Base-by-base conservation (phyloP, 2,113 vertebrate species). In the Burhinus oedicnemus region DNA sequence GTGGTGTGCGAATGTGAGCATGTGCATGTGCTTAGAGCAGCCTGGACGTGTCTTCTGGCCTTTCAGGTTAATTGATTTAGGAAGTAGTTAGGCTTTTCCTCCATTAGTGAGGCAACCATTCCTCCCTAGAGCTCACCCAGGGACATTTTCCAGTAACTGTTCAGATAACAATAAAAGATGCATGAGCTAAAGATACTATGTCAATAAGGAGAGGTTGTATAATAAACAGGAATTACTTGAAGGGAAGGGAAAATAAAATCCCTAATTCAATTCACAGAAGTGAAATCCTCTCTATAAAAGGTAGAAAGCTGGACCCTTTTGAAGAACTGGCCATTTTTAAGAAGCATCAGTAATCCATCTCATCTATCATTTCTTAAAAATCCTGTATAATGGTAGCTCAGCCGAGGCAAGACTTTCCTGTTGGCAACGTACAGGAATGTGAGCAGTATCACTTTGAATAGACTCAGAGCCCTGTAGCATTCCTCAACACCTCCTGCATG, bases 11-110 rank as follows among this genome's bases (percentile, higher is more conserved):
- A 77, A 20, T 5, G 15, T 23, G 71, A 61, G 32, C 3, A 0
- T n/a, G 30, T 49, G 52, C 55, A 34, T 5, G 1, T 64, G 64
- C 44, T 58, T 40, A 49, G 80, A 91, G 82, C 84, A 91, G 78
- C 78, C 62, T 32, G 74, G 60, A 55, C 1, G 1, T 74, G 55
- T 86, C 60, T 94, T 10, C 89, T 96, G 87, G 90, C 83, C 91
- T 94, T 61, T 91, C 36, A 51, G 90, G 90, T 55, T 97, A 96
- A 97, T 98, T 95, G 96, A 96, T 97, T 98, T 95, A 96, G 97
- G 97, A 98, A 98, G 90, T 95, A 74, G 93, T 97, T 97, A 93
- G 86, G 58, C 49, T 94, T 96, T 97, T 94, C 96, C 97, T 96
- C 97, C 97, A 97, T 98, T 98, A 98, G 95, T 34, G 83, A 96